Evolutionary conservation across 2,113 vertebrate genomes (phyloP), one percentile per base, ranked within the genome.

Genomic region (Scytalopus superciliaris): DNA sequence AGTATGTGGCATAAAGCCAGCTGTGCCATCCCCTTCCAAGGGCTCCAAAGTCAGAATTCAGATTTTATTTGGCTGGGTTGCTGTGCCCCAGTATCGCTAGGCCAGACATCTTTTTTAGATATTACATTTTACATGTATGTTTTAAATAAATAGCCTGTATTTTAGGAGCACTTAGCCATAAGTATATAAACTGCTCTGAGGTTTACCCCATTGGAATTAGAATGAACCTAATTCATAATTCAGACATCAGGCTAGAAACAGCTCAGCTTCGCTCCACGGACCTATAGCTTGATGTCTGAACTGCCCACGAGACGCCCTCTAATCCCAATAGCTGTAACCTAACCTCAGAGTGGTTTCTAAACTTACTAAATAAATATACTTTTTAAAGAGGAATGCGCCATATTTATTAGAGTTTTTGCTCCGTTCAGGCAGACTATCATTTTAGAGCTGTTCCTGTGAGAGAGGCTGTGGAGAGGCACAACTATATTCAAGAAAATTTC

Each of bases 191-290:
- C 90, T 93, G 89, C 68, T 93, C 60, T 90, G 90, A 96, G 91
- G 95, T 94, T 97, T 96, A 96, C 96, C 97, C 96, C 94, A 95
- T 91, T 96, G 97, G 96, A 97, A 97, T 96, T 94, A 96, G 96
- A 97, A 93, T 72, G 89, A 97, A 97, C 89, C 49, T 96, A 91
- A 93, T 97, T 96, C 96, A 95, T 94, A 96, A 96, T 96, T 97
- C 93, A 83, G 87, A 94, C 94, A 94, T 87, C 91, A 94, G 79
- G 49, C 94, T 94, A 95, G 84, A 96, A 92, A 87, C 86, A 92
- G 77, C 73, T 96, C 55, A 91, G 47, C 86, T 89, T 86, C 0
- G 4, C 92, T 95, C 79, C 84, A 50, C 3, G 74, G 87, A 90
- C 96, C 87, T 95, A 91, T 89, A 96, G 75, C 91, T 89, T 68